These are phyloP conservation scores for Oreohelix idahoensis DNA, from an alignment of 1,140 invertebrate species.

Conservation along the genomic window DNA sequence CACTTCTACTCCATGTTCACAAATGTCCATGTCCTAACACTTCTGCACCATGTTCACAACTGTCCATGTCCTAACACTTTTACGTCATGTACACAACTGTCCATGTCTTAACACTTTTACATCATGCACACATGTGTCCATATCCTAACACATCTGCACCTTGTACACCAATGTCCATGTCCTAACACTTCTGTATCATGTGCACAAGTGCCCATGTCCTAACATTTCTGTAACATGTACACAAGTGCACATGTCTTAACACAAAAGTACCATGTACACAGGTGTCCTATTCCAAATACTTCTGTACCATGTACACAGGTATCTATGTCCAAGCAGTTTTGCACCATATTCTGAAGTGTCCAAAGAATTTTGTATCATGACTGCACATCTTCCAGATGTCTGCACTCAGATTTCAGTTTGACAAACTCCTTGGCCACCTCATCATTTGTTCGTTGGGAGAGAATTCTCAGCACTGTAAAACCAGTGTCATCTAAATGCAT, in stretches of 20 bases:
- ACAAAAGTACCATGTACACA: no score
- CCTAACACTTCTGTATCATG: no score
- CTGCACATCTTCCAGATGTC: constrained; percentile 72
- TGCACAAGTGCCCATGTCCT: no score
- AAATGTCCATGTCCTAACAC: no score
- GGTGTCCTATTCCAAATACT: no score
- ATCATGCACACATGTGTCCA: no score
- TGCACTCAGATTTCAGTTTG: constrained; percentile 97
- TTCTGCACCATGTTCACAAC: neutral
- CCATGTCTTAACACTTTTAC: neutral
- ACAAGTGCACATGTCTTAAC: no score
- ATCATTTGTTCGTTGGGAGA: constrained; percentile 98
- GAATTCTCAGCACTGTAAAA: constrained; percentile 97
- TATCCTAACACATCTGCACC: no score
- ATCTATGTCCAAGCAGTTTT: neutral
- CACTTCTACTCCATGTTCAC: no score
- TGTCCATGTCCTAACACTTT: neutral
- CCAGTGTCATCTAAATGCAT: constrained; percentile 99
- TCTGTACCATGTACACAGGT: neutral
- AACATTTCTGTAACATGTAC: no score
- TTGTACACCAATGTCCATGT: no score
- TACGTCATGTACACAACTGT: neutral
- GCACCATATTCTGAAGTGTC: neutral
- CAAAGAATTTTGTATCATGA: constrained; percentile 10
- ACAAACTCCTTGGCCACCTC: constrained; percentile 99